Percentiles rank a stretch among this genome's conserved stretches.
Evolutionary conservation across 2,797 vertebrate genomes (phyloP).

Genomic region (Scyliorhinus canicula): DNA sequence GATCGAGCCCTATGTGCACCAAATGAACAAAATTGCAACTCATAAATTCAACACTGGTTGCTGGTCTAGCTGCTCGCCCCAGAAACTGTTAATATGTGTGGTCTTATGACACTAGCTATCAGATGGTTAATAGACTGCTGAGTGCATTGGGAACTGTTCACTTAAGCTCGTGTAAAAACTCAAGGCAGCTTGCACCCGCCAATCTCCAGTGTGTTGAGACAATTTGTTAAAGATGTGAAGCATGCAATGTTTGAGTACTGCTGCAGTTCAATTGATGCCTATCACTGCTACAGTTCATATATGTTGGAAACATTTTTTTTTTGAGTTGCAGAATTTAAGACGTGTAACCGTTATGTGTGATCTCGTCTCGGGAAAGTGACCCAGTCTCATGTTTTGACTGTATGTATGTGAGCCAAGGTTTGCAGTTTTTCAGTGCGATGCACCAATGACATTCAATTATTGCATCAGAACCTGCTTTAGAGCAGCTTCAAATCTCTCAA

Average conservation of each 20-base stretch:
- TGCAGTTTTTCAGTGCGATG: background rate
- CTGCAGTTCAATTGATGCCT: background rate
- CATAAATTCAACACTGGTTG: background rate
- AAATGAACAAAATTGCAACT: background rate
- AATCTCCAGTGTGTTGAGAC: background rate
- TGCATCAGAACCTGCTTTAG: background rate
- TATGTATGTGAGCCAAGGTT: background rate
- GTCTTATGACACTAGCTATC: background rate
- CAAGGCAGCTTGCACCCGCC: background rate
- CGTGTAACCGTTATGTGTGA: background rate
- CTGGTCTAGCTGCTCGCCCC: background rate
- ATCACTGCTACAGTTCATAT: background rate
- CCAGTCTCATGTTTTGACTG: background rate
- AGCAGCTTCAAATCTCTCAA: background rate
- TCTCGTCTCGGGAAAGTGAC: background rate
- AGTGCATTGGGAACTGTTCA: background rate
- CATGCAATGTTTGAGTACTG: background rate
- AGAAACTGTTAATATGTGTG: background rate
- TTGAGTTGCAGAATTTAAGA: background rate
- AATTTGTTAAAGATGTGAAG: background rate
- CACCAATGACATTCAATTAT: background rate
- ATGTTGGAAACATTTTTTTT: background rate
- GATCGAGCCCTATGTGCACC: too few species aligned
- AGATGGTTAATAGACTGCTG: constrained; percentile 10
- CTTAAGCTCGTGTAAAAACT: background rate